Evolutionary conservation across 2,888 invertebrate genomes (phyloP), one percentile per base, ranked within the genome.

Genomic region (Eremobia ochroleuca): DNA sequence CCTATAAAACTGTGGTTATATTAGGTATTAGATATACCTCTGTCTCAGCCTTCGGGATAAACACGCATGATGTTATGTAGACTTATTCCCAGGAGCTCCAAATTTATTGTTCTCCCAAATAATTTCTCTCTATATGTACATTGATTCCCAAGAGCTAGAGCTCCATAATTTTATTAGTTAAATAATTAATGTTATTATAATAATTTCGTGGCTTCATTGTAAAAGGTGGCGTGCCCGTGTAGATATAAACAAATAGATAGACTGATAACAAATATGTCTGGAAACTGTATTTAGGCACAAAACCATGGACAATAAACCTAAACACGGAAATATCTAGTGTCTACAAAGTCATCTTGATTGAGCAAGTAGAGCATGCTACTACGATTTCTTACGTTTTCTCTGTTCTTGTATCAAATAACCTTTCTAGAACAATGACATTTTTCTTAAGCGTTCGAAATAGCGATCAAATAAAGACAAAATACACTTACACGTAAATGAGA

Each of bases 341-440:
- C 43, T 58, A 76, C 79, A 76, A 31, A 49, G 67, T 58, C n/a
- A 64, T 21, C 40, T 68, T 49, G 58, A 43, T 52, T 81, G 62
- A 81, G 68, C 64, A 76, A 76, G 15, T 81, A 65, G 79, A 58
- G 34, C 68, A 59, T n/a, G 76, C 31, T 49, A 34, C 31, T 43
- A 21, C 5, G 34, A 52, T 43, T 73, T 28, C 43, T 40, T 64
- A 46, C 6, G 55, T 72, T 67, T 43, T 62, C 52, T 52, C 66
- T 73, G 13, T 40, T 76, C 11, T 43, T 28, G 18, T 43, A 58
- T 52, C 46, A 49, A 67, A 68, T 66, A 59, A 40, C 15, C 21
- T 68, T 65, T 68, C 25, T 68, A 74, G 37, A 80, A 31, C 58
- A 79, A 21, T 55, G 28, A 4, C 11, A 71, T 37, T 79, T 55